Conservation (phyloP, 2,797 vertebrate genomes). For the Muraenolepis orangiensis region DNA sequence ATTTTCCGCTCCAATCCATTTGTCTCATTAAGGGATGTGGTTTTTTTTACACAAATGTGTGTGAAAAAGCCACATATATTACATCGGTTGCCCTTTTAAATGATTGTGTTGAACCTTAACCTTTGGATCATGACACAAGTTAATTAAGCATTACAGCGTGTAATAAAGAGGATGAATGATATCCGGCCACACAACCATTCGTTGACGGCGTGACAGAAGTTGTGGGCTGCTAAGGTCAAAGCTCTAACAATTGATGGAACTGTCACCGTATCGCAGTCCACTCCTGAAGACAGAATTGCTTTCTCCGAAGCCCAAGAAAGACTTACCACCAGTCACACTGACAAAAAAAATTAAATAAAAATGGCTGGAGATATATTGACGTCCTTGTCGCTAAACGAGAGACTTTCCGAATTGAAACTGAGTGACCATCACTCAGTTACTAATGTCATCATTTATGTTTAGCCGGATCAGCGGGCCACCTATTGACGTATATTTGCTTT, state of each 20-base stretch:
- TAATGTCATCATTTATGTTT: conserved; percentile 55
- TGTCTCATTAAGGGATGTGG: not conserved
- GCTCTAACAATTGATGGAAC: conserved; percentile 69
- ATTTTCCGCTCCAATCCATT: not conserved
- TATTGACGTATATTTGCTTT: conserved; percentile 50
- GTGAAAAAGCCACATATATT: conserved; percentile 22
- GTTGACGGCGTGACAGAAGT: conserved; percentile 57
- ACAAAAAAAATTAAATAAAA: conserved; percentile 29
- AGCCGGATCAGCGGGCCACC: conserved; percentile 48
- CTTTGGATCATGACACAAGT: conserved; percentile 65
- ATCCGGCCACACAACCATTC: conserved; percentile 44
- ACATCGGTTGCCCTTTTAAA: conserved; percentile 71
- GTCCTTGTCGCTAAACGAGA: conserved; percentile 51
- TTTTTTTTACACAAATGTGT: not conserved
- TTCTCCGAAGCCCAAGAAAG: conserved; percentile 38
- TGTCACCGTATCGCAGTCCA: conserved; percentile 60
- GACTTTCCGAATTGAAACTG: conserved; percentile 54
- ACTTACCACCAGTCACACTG: conserved; percentile 25
- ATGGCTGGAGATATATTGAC: conserved; percentile 46
- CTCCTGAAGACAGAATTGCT: conserved; percentile 54
- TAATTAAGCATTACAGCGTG: conserved; percentile 72
- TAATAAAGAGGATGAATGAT: conserved; percentile 77
- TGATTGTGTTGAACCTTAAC: conserved; percentile 65
- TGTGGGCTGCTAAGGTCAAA: conserved; percentile 72
- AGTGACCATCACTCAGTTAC: conserved; percentile 60